These are phyloP conservation scores for Sarcophaga bullata DNA, from an alignment of 1,140 invertebrate genomes.

Conservation along the genomic window DNA sequence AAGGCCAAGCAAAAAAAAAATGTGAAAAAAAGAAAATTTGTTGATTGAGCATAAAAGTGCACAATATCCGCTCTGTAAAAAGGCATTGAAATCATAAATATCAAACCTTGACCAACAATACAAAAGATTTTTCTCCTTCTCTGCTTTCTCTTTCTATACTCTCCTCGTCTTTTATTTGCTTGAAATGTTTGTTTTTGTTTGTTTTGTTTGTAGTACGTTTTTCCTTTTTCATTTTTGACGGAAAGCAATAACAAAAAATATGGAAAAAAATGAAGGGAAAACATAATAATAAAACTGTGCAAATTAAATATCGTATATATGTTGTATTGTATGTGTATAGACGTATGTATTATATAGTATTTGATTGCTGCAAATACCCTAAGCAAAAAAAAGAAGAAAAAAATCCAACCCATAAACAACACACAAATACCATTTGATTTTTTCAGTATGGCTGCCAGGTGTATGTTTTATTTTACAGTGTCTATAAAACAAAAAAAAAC, in stretches of 20 bases:
- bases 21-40: conserved; percentile 12
- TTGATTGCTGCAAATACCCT: neutral
- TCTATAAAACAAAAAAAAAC: neutral
- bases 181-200: no score
- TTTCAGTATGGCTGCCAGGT: neutral
- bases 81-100: conserved; percentile 36
- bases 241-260: neutral
- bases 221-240: neutral
- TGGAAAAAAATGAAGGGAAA: neutral
- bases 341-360: neutral
- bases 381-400: neutral
- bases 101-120: conserved; percentile 22
- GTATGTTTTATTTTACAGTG: neutral
- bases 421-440: conserved; percentile 2
- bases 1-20: neutral
- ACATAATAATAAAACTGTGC: no score
- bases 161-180: no score
- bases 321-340: no score
- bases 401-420: neutral
- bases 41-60: conserved; percentile 41
- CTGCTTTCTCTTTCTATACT: neutral
- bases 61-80: conserved; percentile 39
- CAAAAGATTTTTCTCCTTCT: neutral
- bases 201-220: no score
- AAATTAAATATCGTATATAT: no score